Evolutionary conservation across 2,797 vertebrate species (phyloP).

Genomic region (Acanthurus leucopareius): DNA sequence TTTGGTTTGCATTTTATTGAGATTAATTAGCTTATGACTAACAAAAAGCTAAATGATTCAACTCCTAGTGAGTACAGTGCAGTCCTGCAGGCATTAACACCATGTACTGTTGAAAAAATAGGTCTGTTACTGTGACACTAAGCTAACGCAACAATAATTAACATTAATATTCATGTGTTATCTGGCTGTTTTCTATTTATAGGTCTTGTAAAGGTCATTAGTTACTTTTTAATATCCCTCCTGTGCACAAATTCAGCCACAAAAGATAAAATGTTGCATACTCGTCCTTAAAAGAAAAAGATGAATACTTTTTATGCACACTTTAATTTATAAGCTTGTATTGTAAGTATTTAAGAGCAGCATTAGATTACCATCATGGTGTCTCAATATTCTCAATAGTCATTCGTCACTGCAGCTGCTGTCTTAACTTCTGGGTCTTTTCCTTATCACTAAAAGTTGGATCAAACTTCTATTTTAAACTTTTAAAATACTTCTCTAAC

Average conservation of each 20-base stretch:
- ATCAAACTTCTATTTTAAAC: not conserved
- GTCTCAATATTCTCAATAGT: no score
- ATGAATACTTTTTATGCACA: not conserved
- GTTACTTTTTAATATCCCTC: constrained; percentile 2
- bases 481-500: not conserved
- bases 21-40: constrained; percentile 25
- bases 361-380: no score
- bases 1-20: constrained; percentile 22
- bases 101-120: not conserved
- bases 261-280: not conserved
- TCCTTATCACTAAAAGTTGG: not conserved
- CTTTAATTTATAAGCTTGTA: not conserved
- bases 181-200: constrained; percentile 29
- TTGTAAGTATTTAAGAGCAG: not conserved
- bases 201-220: constrained; percentile 23
- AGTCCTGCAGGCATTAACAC: not conserved
- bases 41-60: constrained; percentile 12
- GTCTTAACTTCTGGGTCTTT: not conserved
- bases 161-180: constrained; percentile 40
- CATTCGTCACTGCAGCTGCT: no score
- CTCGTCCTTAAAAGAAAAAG: not conserved
- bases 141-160: constrained; percentile 23
- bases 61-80: not conserved
- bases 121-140: constrained; percentile 7
- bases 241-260: not conserved